Evolutionary conservation across 2,113 vertebrate genomes (phyloP).

Genomic region (Benthochromis sp.): DNA sequence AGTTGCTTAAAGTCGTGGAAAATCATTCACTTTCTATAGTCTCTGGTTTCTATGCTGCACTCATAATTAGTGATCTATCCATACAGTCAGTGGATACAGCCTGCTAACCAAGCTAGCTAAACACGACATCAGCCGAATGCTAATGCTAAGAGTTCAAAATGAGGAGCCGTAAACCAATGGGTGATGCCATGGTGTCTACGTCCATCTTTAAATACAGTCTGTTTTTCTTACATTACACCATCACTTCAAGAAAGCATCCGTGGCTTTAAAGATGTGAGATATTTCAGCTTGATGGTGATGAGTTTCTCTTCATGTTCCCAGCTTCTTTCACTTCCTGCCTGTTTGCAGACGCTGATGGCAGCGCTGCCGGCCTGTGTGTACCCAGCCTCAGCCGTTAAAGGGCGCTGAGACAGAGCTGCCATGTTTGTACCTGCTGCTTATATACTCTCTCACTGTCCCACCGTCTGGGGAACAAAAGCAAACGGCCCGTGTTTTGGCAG

Average conservation of each 20-base stretch:
- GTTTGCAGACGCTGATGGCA: neutral
- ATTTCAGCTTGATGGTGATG: neutral
- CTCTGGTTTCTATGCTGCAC: neutral
- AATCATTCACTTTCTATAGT: neutral
- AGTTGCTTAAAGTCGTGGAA: accelerated
- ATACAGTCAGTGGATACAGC: neutral
- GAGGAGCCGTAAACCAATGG: accelerated
- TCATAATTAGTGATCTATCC: accelerated
- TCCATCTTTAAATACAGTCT: neutral
- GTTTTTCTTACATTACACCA: neutral
- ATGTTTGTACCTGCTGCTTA: neutral
- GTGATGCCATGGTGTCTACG: accelerated
- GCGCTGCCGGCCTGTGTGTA: neutral
- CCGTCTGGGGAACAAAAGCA: neutral
- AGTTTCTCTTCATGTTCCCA: neutral
- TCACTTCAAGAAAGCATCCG: accelerated
- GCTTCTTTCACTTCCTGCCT: neutral
- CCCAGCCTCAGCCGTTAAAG: neutral
- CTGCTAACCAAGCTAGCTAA: neutral
- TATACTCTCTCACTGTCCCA: neutral
- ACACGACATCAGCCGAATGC: neutral
- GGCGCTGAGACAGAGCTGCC: neutral
- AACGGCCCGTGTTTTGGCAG: neutral
- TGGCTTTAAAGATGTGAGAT: neutral
- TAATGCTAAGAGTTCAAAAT: neutral